These are phyloP conservation scores for Pristionchus entomophagus DNA, from an alignment of 2,888 invertebrate species.

Conservation along the genomic window DNA sequence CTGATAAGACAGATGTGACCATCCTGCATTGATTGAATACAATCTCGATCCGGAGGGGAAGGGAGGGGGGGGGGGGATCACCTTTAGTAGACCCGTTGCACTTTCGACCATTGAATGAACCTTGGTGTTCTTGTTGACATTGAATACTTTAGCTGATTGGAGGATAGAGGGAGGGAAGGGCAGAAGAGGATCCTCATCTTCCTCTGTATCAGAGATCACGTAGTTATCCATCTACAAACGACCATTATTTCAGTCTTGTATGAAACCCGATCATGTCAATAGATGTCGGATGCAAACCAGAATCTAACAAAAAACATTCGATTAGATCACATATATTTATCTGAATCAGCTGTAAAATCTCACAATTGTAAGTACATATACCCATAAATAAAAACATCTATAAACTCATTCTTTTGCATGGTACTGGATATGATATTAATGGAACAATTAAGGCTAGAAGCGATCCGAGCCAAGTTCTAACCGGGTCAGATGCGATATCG, in stretches of 20 bases:
- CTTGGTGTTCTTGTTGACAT: slow-evolving; percentile 45
- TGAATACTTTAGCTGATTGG: slow-evolving; percentile 25
- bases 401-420: slow-evolving; percentile 18
- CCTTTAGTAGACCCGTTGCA: slow-evolving; percentile 16
- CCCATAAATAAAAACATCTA: slow-evolving; percentile 11
- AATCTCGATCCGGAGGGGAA: no score
- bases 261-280: background rate
- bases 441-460: slow-evolving; percentile 12
- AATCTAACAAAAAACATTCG: background rate
- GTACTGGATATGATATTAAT: slow-evolving; percentile 24
- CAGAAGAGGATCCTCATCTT: slow-evolving; percentile 44
- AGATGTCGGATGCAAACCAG: background rate
- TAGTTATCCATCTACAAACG: slow-evolving; percentile 44
- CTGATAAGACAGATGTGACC: background rate
- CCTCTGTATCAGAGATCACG: slow-evolving; percentile 46
- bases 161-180: slow-evolving; percentile 34
- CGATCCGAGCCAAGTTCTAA: background rate
- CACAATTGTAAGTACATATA: background rate
- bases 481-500: background rate
- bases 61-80: background rate
- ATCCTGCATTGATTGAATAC: slow-evolving; percentile 23
- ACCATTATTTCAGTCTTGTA: background rate
- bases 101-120: slow-evolving; percentile 28
- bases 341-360: slow-evolving; percentile 10
- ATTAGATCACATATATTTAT: background rate